Conservation (phyloP, 2,113 vertebrate genomes). For the Hymenochirus boettgeri region DNA sequence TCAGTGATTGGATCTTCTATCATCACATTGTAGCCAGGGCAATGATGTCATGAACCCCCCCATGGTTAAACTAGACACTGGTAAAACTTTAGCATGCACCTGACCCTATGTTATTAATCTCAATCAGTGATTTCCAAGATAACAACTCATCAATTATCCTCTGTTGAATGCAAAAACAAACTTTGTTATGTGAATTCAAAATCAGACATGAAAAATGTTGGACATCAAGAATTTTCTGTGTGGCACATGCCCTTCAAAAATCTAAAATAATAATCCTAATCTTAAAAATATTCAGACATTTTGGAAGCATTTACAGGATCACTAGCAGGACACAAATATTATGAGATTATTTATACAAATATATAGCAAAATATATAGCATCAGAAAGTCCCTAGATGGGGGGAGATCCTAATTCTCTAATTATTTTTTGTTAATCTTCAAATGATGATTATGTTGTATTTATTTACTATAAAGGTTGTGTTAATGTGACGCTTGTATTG, state of each 20-base stretch:
- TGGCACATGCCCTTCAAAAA: not conserved
- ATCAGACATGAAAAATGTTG: not conserved
- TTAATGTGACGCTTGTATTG: too few relatives aligned
- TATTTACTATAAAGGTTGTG: too few relatives aligned
- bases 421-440: too few relatives aligned
- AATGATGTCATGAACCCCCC: slow-evolving; percentile 13
- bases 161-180: slow-evolving; percentile 19
- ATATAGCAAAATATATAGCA: too few relatives aligned
- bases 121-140: not conserved
- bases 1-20: slow-evolving; percentile 25
- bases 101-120: slow-evolving; percentile 7
- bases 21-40: slow-evolving; percentile 13
- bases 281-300: too few relatives aligned
- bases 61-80: not conserved
- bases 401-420: too few relatives aligned
- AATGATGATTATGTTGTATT: too few relatives aligned
- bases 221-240: slow-evolving; percentile 1
- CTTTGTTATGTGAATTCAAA: slow-evolving; percentile 4
- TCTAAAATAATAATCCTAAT: not conserved
- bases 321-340: too few relatives aligned
- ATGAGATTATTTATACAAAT: too few relatives aligned
- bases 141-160: slow-evolving; percentile 12
- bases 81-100: slow-evolving; percentile 10
- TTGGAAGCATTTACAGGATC: too few relatives aligned
- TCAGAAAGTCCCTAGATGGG: too few relatives aligned